Conservation (phyloP, 2,888 invertebrate species). For the Tetranychus truncatus region DNA sequence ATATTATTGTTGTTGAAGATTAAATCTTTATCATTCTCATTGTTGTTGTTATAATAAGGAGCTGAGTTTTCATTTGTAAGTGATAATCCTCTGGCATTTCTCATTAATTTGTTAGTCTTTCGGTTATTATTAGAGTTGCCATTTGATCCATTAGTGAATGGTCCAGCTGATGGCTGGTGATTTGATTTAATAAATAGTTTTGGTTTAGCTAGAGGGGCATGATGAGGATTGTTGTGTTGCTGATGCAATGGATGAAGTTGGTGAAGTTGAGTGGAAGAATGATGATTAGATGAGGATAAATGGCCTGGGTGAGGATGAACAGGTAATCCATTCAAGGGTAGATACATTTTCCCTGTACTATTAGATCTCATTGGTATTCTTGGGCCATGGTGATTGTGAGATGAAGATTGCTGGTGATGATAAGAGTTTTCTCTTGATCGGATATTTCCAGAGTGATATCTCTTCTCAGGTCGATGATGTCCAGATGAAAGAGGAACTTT, state of each 20-base stretch:
- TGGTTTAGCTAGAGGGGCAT: background rate
- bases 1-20: background rate
- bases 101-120: background rate
- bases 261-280: background rate
- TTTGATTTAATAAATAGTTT: background rate
- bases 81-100: background rate
- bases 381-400: slow-evolving; percentile 8
- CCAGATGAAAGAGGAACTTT: slow-evolving; percentile 15
- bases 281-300: background rate
- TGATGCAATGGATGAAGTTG: background rate
- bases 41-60: background rate
- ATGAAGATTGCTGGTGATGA: background rate
- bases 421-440: background rate
- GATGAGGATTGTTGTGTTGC: background rate
- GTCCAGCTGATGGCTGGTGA: background rate
- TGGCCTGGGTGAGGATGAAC: background rate
- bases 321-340: background rate
- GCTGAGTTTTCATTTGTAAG: background rate
- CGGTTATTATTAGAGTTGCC: background rate
- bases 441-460: background rate
- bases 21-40: background rate
- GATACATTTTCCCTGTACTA: slow-evolving; percentile 10
- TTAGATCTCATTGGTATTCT: slow-evolving; percentile 20
- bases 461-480: slow-evolving; percentile 10
- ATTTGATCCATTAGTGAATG: background rate